phyloP scores from a whole-genome alignment of 1,140 invertebrate species.

The Teleogryllus occipitalis region DNA sequence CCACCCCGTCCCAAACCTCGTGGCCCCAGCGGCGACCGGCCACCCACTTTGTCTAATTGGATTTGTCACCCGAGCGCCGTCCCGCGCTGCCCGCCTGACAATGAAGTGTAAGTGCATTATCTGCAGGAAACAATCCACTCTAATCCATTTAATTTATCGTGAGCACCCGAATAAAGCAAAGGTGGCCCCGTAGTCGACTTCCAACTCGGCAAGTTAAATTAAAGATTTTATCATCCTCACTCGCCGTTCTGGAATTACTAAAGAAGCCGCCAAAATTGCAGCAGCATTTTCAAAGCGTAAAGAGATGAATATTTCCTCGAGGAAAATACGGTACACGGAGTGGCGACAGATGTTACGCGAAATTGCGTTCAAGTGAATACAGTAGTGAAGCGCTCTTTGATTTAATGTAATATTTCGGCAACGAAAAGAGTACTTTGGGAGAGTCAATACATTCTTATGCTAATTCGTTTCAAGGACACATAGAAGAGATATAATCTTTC shows the following conservation, averaged over 20 bases:
- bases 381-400: too few relatives aligned
- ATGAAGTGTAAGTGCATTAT: neutral
- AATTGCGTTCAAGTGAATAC: too few relatives aligned
- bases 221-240: neutral
- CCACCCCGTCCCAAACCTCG: too few relatives aligned
- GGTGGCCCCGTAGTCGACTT: neutral
- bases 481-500: too few relatives aligned
- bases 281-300: too few relatives aligned
- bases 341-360: too few relatives aligned
- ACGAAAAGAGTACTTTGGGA: too few relatives aligned
- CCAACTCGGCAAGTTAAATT: neutral
- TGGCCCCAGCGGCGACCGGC: neutral
- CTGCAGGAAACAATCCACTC: neutral
- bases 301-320: too few relatives aligned
- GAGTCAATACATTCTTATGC: too few relatives aligned
- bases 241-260: neutral
- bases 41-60: neutral
- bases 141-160: neutral
- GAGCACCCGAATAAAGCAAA: slow-evolving; percentile 1
- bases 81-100: neutral
- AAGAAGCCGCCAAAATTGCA: neutral
- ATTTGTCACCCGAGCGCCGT: neutral
- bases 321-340: too few relatives aligned
- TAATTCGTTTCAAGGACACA: too few relatives aligned
- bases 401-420: too few relatives aligned